Base-by-base conservation (phyloP, 2,888 invertebrate species). In the Nebria brevicollis region DNA sequence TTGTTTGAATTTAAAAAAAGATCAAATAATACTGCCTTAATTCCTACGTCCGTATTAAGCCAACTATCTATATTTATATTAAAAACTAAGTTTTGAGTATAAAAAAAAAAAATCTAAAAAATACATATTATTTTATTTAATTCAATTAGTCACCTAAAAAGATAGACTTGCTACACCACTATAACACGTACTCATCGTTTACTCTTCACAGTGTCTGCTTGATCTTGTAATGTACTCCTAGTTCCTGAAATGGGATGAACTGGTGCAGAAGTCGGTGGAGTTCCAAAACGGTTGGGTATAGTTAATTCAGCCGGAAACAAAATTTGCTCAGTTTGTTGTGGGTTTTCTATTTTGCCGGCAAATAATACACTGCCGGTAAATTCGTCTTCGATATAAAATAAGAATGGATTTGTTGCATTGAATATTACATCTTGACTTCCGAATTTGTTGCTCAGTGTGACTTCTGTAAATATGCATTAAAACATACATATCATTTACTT, bases 371-470 rank as follows among this genome's bases (percentile, higher is more conserved):
- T 94, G n/a, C 93, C 92, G 0, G 93, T 94, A 0, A 89, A 89
- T 85, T 94, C 94, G 85, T 96, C 95, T 86, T 95, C 94, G 83
- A 96, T 94, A 87, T 94, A 94, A 89, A 96, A 95, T 77, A 95
- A 86, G 89, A 96, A 96, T 0, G 96, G 95, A 83, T 92, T 94
- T 86, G 93, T 92, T 1, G 93, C 95, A 70, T 92, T 90, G 86
- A 96, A 94, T 79, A 92, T 91, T 81, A 89, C 88, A 4, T 91
- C 90, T 65, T 91, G 91, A 81, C 89, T 88, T 0, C 94, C 94
- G 85, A 95, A 94, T 88, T 95, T 95, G 88, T 95, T 95, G 11
- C 92, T 93, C 66, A 96, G 89, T 72, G 93, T 90, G 72, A 94
- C 90, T 87, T 92, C 94, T 94, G 90, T 42, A 86, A 87, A 85